Conservation (phyloP, 30 jellyfish, hydroid and myxozoan genomes). For the Morbakka virulenta region DNA sequence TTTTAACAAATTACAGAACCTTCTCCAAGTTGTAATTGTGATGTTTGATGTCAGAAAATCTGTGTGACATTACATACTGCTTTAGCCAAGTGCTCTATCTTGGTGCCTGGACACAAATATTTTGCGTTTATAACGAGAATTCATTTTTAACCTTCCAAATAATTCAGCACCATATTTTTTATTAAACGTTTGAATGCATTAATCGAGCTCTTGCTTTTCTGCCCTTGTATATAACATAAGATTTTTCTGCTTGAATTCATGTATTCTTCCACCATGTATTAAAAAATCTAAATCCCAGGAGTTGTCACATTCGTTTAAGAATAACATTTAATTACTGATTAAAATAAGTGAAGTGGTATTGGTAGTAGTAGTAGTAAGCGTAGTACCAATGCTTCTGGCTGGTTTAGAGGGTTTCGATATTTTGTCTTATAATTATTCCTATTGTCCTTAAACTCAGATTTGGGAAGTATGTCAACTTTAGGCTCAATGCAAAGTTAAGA, state of each 20-base stretch:
- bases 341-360: too few relatives aligned
- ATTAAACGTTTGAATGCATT: neutral
- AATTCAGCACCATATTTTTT: slow-evolving; percentile 5
- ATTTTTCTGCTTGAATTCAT: too few relatives aligned
- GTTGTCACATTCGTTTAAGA: too few relatives aligned
- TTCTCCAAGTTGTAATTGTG: neutral
- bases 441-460: slow-evolving; percentile 19
- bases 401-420: too few relatives aligned
- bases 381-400: too few relatives aligned
- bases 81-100: neutral
- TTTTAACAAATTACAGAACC: neutral
- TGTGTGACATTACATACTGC: neutral
- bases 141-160: too few relatives aligned
- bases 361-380: too few relatives aligned
- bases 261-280: too few relatives aligned
- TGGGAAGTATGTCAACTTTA: neutral
- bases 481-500: neutral
- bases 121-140: too few relatives aligned
- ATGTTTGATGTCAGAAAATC: neutral
- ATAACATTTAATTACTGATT: too few relatives aligned
- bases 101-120: neutral
- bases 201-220: neutral
- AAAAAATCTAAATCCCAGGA: too few relatives aligned
- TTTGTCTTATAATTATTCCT: neutral
- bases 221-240: too few relatives aligned